These are phyloP conservation scores for Oophaga pumilio DNA, from an alignment of 2,113 vertebrate genomes.

Conservation along the genomic window DNA sequence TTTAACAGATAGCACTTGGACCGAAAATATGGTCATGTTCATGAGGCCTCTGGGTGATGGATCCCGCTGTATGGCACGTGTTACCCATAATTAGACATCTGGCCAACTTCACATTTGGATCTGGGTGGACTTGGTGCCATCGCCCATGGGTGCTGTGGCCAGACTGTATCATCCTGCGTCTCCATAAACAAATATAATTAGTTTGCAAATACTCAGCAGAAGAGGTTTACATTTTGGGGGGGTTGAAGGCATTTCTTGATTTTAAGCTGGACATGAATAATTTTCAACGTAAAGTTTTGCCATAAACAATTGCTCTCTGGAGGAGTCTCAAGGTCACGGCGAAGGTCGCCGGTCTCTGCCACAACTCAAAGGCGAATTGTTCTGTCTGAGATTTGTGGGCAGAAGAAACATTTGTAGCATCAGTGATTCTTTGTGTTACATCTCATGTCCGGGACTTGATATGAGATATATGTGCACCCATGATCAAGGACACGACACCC, in stretches of 20 bases:
- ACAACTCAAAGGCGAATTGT: conserved; percentile 60
- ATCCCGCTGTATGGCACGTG: too few relatives aligned
- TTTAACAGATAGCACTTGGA: too few relatives aligned
- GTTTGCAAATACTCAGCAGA: neutral
- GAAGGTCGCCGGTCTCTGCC: conserved; percentile 56
- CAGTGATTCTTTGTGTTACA: conserved; percentile 62
- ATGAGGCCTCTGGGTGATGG: too few relatives aligned
- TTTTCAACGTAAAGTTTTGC: neutral
- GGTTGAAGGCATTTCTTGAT: neutral
- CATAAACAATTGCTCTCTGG: conserved; percentile 60
- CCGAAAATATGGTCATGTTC: too few relatives aligned
- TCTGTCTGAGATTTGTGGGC: conserved; percentile 52
- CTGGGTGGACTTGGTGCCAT: neutral
- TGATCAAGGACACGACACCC: neutral
- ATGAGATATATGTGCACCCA: neutral
- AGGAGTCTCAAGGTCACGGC: conserved; percentile 63
- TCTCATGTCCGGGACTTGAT: conserved; percentile 48
- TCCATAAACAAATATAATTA: neutral
- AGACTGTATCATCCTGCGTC: neutral
- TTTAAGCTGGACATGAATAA: neutral
- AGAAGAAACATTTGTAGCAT: conserved; percentile 62
- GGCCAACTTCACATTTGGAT: neutral
- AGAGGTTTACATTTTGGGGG: neutral
- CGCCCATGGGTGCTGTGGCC: neutral
- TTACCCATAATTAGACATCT: too few relatives aligned